Conservation (phyloP, 2,797 vertebrate species). For the Podargus strigoides region DNA sequence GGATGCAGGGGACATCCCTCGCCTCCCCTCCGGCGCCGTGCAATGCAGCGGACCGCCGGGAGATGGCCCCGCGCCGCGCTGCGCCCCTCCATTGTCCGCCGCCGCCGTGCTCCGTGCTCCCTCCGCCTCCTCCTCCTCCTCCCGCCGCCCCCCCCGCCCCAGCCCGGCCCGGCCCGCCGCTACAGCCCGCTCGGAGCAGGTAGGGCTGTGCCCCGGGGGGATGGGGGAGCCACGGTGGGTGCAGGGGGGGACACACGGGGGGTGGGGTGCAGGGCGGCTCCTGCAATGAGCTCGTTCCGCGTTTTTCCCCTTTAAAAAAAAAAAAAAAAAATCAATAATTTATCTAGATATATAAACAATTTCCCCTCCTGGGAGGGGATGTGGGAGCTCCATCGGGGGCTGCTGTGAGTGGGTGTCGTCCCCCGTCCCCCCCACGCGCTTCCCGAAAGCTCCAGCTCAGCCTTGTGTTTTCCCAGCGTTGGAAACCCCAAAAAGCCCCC, state of each 20-base stretch:
- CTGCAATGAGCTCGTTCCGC: not conserved
- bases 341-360: not conserved
- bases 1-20: not conserved
- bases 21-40: not conserved
- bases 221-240: too few relatives aligned
- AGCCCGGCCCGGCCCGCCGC: not conserved
- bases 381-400: not conserved
- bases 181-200: constrained; percentile 18
- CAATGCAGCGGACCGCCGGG: not conserved
- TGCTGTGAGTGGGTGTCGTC: not conserved
- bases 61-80: not conserved
- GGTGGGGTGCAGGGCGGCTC: not conserved
- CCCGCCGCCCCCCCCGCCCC: not conserved
- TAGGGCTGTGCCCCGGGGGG: not conserved
- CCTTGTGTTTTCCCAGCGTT: not conserved
- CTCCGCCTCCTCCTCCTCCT: not conserved
- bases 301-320: not conserved
- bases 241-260: not conserved
- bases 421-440: not conserved
- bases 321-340: not conserved
- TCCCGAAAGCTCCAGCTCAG: not conserved
- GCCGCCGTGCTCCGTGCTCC: not conserved
- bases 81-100: constrained; percentile 20
- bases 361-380: not conserved
- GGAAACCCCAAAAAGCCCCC: not conserved